These are phyloP conservation scores for Tachypleus tridentatus DNA, from an alignment of 1,140 invertebrate genomes.

Conservation along the genomic window DNA sequence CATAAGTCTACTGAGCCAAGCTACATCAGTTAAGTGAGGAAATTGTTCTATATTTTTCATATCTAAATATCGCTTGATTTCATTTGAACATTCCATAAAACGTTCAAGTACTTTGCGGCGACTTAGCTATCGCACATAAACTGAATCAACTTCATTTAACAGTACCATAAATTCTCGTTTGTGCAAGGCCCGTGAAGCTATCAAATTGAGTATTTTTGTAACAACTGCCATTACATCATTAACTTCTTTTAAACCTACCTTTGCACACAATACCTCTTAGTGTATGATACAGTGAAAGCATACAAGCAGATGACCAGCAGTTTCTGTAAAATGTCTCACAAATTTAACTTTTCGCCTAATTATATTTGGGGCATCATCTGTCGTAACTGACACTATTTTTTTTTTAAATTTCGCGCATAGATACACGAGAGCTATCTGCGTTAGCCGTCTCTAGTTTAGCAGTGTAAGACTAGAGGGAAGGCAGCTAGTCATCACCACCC, in stretches of 20 bases:
- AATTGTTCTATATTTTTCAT: neutral
- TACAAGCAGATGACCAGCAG: neutral
- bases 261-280: neutral
- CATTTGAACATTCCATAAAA: neutral
- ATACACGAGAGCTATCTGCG: too few species aligned
- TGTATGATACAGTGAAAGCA: neutral
- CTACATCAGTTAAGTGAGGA: neutral
- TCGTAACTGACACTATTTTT: neutral
- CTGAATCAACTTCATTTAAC: conserved; percentile 2
- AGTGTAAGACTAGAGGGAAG: too few species aligned
- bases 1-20: neutral
- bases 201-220: neutral
- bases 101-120: neutral
- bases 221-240: conserved; percentile 1
- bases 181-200: neutral
- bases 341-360: neutral
- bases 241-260: neutral
- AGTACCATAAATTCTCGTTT: neutral
- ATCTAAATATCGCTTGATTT: neutral
- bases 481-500: too few species aligned
- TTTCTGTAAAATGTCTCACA: neutral
- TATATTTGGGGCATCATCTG: neutral
- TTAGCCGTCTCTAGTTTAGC: too few species aligned
- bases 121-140: neutral
- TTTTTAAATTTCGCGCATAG: neutral